Percentiles rank a stretch among this genome's conserved stretches.
Evolutionary conservation across 2,113 vertebrate genomes (phyloP).

Genomic region (Gavialis gangeticus): DNA sequence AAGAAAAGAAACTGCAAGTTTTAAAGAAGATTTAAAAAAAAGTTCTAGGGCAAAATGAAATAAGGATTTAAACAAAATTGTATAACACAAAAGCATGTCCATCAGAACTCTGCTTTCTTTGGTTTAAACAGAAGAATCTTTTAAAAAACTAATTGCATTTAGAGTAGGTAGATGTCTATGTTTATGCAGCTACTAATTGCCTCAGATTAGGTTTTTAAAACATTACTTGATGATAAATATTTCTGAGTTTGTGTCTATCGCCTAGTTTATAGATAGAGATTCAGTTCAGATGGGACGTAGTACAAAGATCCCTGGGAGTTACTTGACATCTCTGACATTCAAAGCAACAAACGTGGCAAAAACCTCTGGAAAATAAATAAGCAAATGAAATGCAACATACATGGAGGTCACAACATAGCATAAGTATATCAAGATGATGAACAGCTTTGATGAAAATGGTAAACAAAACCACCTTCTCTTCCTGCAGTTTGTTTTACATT

Average conservation of each 20-base stretch:
- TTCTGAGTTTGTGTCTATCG: neutral
- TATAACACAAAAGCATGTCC: constrained; percentile 61
- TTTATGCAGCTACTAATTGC: constrained; percentile 69
- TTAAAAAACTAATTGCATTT: constrained; percentile 60
- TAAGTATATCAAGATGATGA: constrained; percentile 57
- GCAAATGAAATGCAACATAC: constrained; percentile 46
- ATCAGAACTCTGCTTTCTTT: constrained; percentile 50
- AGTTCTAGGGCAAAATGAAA: constrained; percentile 22
- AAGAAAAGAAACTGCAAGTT: neutral
- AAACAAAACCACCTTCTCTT: constrained; percentile 65
- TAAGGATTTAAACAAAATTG: constrained; percentile 60
- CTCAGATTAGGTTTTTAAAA: constrained; percentile 47
- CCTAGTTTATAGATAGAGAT: neutral
- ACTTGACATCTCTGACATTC: neutral
- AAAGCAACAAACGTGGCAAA: constrained; percentile 50
- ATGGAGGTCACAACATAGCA: constrained; percentile 35
- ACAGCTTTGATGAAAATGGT: constrained; percentile 59
- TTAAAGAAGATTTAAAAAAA: constrained; percentile 39
- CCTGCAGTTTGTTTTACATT: constrained; percentile 66
- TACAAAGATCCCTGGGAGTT: neutral
- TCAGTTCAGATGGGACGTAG: neutral
- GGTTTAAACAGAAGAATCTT: neutral
- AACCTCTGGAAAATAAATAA: constrained; percentile 63
- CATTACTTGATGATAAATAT: constrained; percentile 29
- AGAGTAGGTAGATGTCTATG: constrained; percentile 59